Conservation (phyloP, 2,797 vertebrate species). For the Arrhamphus sclerolepis region DNA sequence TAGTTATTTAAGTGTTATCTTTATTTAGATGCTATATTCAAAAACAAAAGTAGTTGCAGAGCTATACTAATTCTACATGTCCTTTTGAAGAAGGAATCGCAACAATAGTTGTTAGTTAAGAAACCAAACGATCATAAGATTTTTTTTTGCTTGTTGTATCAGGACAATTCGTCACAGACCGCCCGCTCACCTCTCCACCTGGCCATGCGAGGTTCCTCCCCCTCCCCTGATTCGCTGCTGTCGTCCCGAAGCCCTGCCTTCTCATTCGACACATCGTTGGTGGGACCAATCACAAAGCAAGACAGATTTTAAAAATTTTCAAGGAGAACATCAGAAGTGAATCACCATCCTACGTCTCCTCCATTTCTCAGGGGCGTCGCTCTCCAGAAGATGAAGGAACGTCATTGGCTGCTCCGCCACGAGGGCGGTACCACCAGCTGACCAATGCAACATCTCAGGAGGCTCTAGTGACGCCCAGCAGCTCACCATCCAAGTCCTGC, state of each 20-base stretch:
- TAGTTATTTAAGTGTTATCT: too few species aligned
- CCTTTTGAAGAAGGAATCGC: too few species aligned
- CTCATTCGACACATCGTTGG: conserved; percentile 81
- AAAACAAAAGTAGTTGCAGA: too few species aligned
- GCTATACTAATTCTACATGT: too few species aligned
- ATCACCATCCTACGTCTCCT: not conserved
- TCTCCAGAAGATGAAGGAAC: conserved; percentile 77
- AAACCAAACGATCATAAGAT: too few species aligned
- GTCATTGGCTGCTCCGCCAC: conserved; percentile 64
- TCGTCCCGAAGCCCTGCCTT: conserved; percentile 72
- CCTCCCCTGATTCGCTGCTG: conserved; percentile 72
- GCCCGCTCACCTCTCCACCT: conserved; percentile 81
- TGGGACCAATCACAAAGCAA: conserved; percentile 44
- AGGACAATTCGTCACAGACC: conserved; percentile 78
- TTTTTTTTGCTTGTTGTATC: conserved; percentile 10
- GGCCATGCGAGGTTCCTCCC: conserved; percentile 70
- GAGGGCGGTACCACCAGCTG: conserved; percentile 84
- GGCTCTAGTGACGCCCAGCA: conserved; percentile 78
- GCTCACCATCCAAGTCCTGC: conserved; percentile 82
- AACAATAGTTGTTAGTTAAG: too few species aligned
- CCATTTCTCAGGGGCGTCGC: conserved; percentile 56
- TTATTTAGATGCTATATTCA: too few species aligned
- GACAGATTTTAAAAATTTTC: not conserved
- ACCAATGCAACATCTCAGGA: conserved; percentile 87
- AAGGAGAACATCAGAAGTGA: rapidly evolving